Percentiles rank a stretch among this genome's conserved stretches.
These are phyloP conservation scores for Chionodraco myersi DNA, from an alignment of 2,113 vertebrate species.

Conservation along the genomic window DNA sequence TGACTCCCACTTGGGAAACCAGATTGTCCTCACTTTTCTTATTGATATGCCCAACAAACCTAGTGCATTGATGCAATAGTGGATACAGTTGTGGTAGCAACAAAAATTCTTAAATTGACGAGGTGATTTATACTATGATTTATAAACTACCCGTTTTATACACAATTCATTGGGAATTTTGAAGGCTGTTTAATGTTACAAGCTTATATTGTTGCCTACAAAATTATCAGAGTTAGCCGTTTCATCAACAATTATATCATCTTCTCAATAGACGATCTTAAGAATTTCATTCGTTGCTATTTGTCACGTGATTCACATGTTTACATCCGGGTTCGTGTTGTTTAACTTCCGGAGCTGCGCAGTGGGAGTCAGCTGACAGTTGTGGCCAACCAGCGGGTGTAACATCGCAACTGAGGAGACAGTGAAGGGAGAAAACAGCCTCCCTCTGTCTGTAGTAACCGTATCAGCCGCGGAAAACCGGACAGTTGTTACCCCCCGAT, in stretches of 20 bases:
- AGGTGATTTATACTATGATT: too few species aligned
- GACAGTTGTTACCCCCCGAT: conserved; percentile 10
- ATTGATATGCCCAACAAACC: too few species aligned
- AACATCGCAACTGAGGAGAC: conserved; percentile 41
- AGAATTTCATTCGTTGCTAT: fast-evolving
- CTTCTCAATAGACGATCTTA: conserved; percentile 55
- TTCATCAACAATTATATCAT: fast-evolving
- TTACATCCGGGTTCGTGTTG: conserved; percentile 70
- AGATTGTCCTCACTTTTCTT: too few species aligned
- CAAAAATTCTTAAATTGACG: too few species aligned
- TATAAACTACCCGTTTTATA: not conserved
- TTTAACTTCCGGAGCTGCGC: conserved; percentile 71
- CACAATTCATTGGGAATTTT: not conserved
- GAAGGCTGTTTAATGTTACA: not conserved
- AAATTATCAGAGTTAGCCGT: not conserved
- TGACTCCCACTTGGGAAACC: too few species aligned
- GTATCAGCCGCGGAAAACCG: conserved; percentile 29
- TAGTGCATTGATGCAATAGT: too few species aligned
- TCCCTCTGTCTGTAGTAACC: not conserved
- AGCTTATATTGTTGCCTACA: not conserved
- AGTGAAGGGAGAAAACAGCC: not conserved
- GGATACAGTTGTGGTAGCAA: not conserved
- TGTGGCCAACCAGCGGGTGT: conserved; percentile 58
- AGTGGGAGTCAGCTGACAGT: conserved; percentile 72
- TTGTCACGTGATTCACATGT: conserved; percentile 59